These are phyloP conservation scores for Mesopsocus fuscifrons DNA, from an alignment of 2,888 invertebrate species.

Conservation along the genomic window DNA sequence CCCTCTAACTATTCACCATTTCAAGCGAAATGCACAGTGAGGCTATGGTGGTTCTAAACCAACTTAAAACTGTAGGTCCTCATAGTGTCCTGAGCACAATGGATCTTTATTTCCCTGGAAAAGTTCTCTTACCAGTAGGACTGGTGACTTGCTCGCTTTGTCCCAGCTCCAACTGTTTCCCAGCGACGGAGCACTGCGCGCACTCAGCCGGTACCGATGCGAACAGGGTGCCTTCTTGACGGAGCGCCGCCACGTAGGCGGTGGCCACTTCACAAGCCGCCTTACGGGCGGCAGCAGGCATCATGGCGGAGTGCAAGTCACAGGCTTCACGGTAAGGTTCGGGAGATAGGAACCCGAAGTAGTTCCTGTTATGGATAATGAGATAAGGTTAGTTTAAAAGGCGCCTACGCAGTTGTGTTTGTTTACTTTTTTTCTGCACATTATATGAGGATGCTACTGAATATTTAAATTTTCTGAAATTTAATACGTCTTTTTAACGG, in stretches of 20 bases:
- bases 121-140: slow-evolving; percentile 47
- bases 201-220: slow-evolving; percentile 44
- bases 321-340: slow-evolving; percentile 47
- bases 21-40: too few relatives aligned
- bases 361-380: slow-evolving; percentile 21
- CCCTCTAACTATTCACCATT: too few relatives aligned
- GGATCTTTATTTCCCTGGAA: too few relatives aligned
- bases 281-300: slow-evolving; percentile 29
- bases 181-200: slow-evolving; percentile 29
- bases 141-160: slow-evolving; percentile 42
- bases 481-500: too few relatives aligned
- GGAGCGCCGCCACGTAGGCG: slow-evolving; percentile 48
- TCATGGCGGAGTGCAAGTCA: slow-evolving; percentile 38
- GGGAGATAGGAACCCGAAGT: slow-evolving; percentile 31
- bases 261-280: slow-evolving; percentile 46
- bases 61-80: too few relatives aligned
- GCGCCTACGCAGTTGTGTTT: too few relatives aligned
- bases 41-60: too few relatives aligned
- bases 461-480: too few relatives aligned
- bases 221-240: slow-evolving; percentile 32
- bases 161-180: slow-evolving; percentile 30
- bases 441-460: too few relatives aligned
- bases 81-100: too few relatives aligned
- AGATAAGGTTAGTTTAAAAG: background rate
- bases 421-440: too few relatives aligned